Evolutionary conservation across 2,888 invertebrate genomes (phyloP), one percentile per base, ranked within the genome.

Genomic region (Crossocerus cetratus): DNA sequence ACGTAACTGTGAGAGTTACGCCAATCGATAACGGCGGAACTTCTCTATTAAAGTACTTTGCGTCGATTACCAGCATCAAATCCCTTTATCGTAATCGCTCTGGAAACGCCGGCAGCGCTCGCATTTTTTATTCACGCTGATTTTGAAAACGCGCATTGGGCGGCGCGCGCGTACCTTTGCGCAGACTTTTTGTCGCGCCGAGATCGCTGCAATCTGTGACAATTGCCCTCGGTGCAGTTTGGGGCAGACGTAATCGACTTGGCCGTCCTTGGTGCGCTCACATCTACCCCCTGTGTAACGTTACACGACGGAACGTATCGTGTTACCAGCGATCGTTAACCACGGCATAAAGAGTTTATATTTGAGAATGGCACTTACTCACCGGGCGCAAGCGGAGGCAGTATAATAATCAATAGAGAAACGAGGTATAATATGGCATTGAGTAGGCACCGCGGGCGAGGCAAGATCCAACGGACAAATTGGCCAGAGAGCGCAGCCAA

Each of bases 311-410:
- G 85, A 84, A 86, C 85, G 86, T 87, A 87, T 88, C 88, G 82
- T 80, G 83, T 88, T 88, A 85, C 88, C 69, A 72, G 83, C 84
- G 84, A 86, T 87, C 86, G 87, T 86, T 88, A 88, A 87, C 85
- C 86, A 81, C 76, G 69, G 82, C 76, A 82, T 82, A 83, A 82
- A 82, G 83, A 82, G 83, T 83, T 82, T 77, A 82, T 74, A 83
- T 73, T 65, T 74, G 82, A 82, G 82, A 78, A 82, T 71, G 76
- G 77, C 77, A 83, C 82, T 82, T 82, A 83, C 72, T 57, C 57
- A 59, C 65, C 64, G 66, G 55, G 65, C 69, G 62, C 65, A 65
- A 65, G 74, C 70, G 53, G 45, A 53, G 18, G 11, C 45, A 44
- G 21, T 3, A 49, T 49, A 49, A 49, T 49, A 49, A 49, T 49